Percentiles rank a stretch among this genome's conserved stretches.
Conservation (phyloP, 1,140 invertebrate genomes). For the Bombus confusus region DNA sequence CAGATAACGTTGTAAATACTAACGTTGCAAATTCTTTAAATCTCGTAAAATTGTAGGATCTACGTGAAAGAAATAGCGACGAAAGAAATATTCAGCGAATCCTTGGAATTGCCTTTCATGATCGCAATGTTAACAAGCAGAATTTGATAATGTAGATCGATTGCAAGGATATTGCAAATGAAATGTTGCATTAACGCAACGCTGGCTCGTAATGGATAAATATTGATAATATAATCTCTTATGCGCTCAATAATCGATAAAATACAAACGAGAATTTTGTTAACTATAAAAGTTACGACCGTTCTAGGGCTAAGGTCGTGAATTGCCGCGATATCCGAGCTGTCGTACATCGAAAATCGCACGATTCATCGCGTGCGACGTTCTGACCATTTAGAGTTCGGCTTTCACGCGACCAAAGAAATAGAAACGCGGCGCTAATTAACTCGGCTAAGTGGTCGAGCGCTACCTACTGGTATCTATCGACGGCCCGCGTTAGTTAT, state of each 20-base stretch:
- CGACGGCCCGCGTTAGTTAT: slow-evolving; percentile 67
- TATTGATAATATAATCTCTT: too few relatives aligned
- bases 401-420: slow-evolving; percentile 66
- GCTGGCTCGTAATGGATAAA: too few relatives aligned
- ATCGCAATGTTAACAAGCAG: too few relatives aligned
- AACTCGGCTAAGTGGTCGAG: slow-evolving; percentile 54
- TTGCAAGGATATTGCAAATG: too few relatives aligned
- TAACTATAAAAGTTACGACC: neutral
- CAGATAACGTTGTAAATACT: too few relatives aligned
- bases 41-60: neutral
- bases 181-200: too few relatives aligned
- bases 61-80: neutral
- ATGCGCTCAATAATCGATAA: too few relatives aligned
- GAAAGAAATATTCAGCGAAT: neutral
- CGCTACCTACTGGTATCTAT: slow-evolving; percentile 49
- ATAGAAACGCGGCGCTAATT: slow-evolving; percentile 69
- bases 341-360: slow-evolving; percentile 29
- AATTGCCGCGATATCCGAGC: neutral
- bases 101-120: too few relatives aligned
- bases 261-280: neutral
- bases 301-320: neutral
- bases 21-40: neutral
- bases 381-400: slow-evolving; percentile 11
- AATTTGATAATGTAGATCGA: too few relatives aligned
- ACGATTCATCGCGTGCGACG: slow-evolving; percentile 34